These are phyloP conservation scores for Echeneis naucrates DNA, from an alignment of 2,797 vertebrate genomes.

Conservation along the genomic window DNA sequence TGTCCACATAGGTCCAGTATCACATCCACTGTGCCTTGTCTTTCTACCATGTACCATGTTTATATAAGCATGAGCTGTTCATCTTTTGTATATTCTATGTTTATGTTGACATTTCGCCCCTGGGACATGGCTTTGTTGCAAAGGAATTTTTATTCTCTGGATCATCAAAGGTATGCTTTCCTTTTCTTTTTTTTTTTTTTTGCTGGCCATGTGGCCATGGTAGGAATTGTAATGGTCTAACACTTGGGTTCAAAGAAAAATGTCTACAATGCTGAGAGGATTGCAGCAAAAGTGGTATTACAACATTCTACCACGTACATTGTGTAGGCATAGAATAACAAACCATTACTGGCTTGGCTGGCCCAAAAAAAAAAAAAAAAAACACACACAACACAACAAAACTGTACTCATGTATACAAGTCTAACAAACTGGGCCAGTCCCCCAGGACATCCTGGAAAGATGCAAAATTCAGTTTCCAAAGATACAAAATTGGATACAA, in stretches of 20 bases:
- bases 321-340: no score
- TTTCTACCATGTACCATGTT: neutral
- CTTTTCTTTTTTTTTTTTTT: no score
- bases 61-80: neutral
- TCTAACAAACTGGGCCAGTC: no score
- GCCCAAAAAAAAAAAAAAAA: neutral
- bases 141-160: neutral
- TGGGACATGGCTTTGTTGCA: neutral
- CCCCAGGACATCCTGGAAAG: neutral
- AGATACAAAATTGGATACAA: no score
- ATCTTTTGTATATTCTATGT: neutral
- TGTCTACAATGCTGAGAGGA: neutral
- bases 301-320: no score
- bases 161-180: constrained; percentile 7
- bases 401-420: no score
- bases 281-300: neutral
- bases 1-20: no score
- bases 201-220: neutral
- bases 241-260: neutral
- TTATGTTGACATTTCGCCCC: neutral
- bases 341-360: neutral
- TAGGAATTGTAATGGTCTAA: neutral
- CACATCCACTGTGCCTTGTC: neutral
- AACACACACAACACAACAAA: no score
- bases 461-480: neutral